Evolutionary conservation across 2,113 vertebrate species (phyloP).

Genomic region (Cynoglossus semilaevis): DNA sequence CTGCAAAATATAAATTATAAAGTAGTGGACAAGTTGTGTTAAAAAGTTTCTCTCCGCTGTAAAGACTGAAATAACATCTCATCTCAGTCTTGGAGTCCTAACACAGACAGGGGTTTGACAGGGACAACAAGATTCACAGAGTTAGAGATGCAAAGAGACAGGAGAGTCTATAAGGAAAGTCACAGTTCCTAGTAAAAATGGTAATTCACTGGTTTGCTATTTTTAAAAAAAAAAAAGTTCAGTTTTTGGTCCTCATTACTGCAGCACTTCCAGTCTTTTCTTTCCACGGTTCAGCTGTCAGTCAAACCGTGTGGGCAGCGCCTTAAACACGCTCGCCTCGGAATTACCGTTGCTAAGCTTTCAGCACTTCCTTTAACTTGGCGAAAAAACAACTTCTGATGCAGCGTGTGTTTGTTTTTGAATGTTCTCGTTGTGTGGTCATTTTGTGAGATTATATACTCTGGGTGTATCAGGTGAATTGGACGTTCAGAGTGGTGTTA

Average conservation of each 20-base stretch:
- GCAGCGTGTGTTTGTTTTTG: conserved; percentile 11
- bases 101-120: background rate
- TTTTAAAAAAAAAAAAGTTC: conserved; percentile 32
- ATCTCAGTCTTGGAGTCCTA: background rate
- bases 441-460: background rate
- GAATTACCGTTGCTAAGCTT: conserved; percentile 17
- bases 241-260: conserved; percentile 45
- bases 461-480: background rate
- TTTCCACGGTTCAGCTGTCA: conserved; percentile 44
- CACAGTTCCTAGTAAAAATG: conserved; percentile 38
- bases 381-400: background rate
- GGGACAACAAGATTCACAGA: background rate
- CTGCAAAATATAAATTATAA: background rate
- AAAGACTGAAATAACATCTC: background rate
- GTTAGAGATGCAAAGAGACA: conserved; percentile 1
- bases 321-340: conserved; percentile 9
- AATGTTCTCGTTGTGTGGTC: conserved; percentile 7
- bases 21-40: too few species aligned
- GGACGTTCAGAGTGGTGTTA: background rate
- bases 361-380: background rate
- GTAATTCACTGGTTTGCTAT: conserved; percentile 35
- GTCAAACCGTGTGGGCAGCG: conserved; percentile 37
- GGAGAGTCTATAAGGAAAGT: conserved; percentile 24
- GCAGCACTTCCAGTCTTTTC: conserved; percentile 9
- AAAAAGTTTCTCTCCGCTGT: too few species aligned